phyloP scores from a whole-genome alignment of 2,113 vertebrate genomes.

The Etheostoma cragini region DNA sequence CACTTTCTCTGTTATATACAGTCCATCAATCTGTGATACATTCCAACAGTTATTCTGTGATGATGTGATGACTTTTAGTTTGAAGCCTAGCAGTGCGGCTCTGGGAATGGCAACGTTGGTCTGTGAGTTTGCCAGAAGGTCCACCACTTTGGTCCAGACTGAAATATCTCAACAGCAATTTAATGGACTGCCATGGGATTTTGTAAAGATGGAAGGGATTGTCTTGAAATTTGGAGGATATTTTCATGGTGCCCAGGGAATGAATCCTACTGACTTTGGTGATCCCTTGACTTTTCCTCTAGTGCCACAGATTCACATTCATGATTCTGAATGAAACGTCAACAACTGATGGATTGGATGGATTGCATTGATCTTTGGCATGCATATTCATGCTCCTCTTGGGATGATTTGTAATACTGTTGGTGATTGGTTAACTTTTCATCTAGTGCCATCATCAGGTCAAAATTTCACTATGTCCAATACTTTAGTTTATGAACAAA shows the following conservation, averaged over 20 bases:
- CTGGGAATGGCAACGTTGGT: background rate
- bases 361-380: background rate
- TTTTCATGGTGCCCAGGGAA: conserved; percentile 6
- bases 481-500: too few species aligned
- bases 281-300: background rate
- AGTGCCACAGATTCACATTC: background rate
- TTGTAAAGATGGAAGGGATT: background rate
- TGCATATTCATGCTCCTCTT: background rate
- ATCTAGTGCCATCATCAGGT: background rate
- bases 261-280: background rate
- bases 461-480: background rate
- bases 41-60: conserved; percentile 33
- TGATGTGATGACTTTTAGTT: conserved; percentile 37
- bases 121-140: background rate
- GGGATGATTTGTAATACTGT: background rate
- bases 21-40: conserved; percentile 34
- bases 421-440: too few species aligned
- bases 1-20: conserved; percentile 24
- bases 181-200: background rate
- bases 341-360: background rate
- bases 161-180: conserved; percentile 16
- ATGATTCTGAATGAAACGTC: background rate
- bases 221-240: too few species aligned
- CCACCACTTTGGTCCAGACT: conserved; percentile 8
- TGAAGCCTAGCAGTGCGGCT: conserved; percentile 9